These are phyloP conservation scores for Melanaphis sacchari DNA, from an alignment of 1,140 invertebrate genomes.

Conservation along the genomic window DNA sequence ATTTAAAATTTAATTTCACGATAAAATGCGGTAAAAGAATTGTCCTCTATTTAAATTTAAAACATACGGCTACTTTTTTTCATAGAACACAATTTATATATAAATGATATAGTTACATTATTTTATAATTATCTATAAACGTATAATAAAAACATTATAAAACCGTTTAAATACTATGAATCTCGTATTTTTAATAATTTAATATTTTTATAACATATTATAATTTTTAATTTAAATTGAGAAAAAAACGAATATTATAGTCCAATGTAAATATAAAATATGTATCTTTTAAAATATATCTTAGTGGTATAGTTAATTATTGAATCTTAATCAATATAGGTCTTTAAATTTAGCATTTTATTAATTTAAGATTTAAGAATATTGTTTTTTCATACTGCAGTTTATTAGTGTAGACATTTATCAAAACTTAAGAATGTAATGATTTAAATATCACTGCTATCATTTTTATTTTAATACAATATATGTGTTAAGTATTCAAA, in stretches of 20 bases:
- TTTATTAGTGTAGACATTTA: neutral
- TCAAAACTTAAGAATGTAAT: neutral
- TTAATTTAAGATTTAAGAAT: no score
- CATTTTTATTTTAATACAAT: neutral
- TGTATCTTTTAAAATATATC: no score
- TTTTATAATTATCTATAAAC: neutral
- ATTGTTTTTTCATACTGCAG: no score
- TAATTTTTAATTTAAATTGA: neutral
- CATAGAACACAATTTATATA: neutral
- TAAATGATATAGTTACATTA: neutral
- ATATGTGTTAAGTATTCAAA: neutral
- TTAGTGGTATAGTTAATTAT: no score
- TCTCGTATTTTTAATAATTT: no score
- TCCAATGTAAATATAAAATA: no score
- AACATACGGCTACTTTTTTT: neutral
- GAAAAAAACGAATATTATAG: neutral
- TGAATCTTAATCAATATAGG: no score
- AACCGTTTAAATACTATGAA: neutral
- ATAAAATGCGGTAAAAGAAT: neutral
- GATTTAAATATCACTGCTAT: no score
- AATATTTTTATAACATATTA: no score
- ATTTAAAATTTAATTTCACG: neutral
- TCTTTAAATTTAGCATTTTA: no score
- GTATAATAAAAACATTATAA: neutral
- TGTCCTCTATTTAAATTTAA: neutral